Evolutionary conservation across 2,113 vertebrate species (phyloP).

Genomic region (Ptilonorhynchus violaceus): DNA sequence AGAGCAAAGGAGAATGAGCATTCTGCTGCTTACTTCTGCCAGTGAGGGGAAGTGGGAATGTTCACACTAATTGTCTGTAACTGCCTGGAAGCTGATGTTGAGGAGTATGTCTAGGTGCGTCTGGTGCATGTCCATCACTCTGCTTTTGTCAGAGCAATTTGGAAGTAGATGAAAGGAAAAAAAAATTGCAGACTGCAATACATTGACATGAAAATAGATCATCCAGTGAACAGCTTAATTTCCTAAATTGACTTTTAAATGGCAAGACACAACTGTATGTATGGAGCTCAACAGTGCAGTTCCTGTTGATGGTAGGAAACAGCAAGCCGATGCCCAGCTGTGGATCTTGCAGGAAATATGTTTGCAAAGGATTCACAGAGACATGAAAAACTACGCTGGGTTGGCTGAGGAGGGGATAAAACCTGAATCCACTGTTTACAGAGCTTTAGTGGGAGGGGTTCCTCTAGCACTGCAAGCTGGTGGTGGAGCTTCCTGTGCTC

Average conservation of each 20-base stretch:
- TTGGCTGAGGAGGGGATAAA: not conserved
- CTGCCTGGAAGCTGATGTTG: not conserved
- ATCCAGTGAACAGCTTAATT: not conserved
- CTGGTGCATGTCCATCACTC: not conserved
- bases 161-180: not conserved
- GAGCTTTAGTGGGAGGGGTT: not conserved
- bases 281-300: not conserved
- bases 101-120: not conserved
- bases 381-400: not conserved
- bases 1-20: not conserved
- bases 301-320: not conserved
- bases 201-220: not conserved
- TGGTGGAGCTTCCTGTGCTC: not conserved
- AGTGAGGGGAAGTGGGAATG: not conserved
- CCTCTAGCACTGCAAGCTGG: not conserved
- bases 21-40: not conserved
- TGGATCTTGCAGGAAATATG: not conserved
- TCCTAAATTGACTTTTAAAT: not conserved
- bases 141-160: not conserved
- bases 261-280: not conserved
- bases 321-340: not conserved
- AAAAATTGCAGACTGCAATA: not conserved
- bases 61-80: not conserved
- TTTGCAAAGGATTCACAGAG: not conserved
- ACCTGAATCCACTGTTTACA: not conserved